Base-by-base conservation (phyloP, 2,888 invertebrate genomes). In the Ophonus ardosiacus region DNA sequence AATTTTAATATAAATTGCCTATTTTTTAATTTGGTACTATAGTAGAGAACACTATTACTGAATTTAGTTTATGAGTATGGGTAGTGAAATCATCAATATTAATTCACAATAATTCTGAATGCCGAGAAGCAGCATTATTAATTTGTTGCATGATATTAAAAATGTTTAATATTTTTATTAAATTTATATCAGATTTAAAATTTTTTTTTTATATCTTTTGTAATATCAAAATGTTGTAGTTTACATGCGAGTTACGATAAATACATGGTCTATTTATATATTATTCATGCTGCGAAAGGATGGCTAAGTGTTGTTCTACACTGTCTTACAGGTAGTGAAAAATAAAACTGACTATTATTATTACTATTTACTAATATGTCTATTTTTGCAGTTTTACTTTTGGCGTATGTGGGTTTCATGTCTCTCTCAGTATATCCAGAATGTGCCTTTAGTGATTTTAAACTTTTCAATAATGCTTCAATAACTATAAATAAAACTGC, bases 241-340 rank as follows among this genome's bases (percentile, higher is more conserved):
- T 89, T 88, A 85, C 88, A 89, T 85, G 87, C 86, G 38, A 86
- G 87, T 85, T 89, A 88, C 79, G 87, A 89, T 81, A 86, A 87
- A 31, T 88, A 88, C 86, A 87, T 88, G 43, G 86, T 88, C 0
- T 88, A 88, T 85, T 87, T 88, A 84, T 89, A 89, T 31, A 88
- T 89, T 88, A 86, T 88, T 17, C 86, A 89, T 78, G 88, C 89
- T 2, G 87, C 87, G 5, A 89, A 88, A 81, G 78, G 88, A 31
- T 89, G 89, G 89, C 86, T 88, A 13, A 88, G 87, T 74, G 88
- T 87, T 81, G 86, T 89, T 84, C 86, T 89, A 63, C 88, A 89
- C 85, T 86, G 88, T 79, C 68, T 88, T 56, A 87, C 89, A 86
- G 88, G 89, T 89, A 68, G 24, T 79, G 18, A 63, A 17, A 57